Base-by-base conservation (phyloP, 2,797 vertebrate genomes). In the Iguana delicatissima region DNA sequence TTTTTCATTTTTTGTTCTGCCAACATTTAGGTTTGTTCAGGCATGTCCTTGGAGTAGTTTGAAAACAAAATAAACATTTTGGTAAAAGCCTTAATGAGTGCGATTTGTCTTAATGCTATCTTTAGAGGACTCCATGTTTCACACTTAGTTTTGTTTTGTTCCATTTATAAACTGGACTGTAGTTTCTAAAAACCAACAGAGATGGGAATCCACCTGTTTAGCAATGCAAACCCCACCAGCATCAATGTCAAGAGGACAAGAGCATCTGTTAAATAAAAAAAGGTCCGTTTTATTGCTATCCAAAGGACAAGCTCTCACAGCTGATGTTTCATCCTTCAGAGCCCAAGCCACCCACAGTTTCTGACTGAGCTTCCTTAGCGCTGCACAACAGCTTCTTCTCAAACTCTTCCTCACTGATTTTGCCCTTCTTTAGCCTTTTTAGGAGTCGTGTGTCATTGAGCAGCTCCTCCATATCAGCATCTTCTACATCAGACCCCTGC, bases 331-430 rank as follows among this genome's bases (percentile, higher is more conserved):
- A 95, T 4, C 85, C 86, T 88, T 96, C 93, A 8, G 94, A 89
- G 0, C 93, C 86, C 0, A 0, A 0, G 12, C 95, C 93, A 92
- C 76, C 88, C 22, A 1, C 2, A 46, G 80, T 87, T 89, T 85
- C 91, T 50, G 16, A 50, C 67, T 29, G 73, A 8, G 24, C 9
- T 52, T 50, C 74, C 6, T 72, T 93, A 72, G 90, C 74, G 2
- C 87, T 85, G 6, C 93, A 85, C 80, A 96, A 96, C 67, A 99
- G 20, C 85, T 97, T 97, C 91, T 98, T 98, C 92, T 99, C 99
- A 92, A 99, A 99, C 95, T 99, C 99, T 86, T 99, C 98, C 95
- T 98, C 97, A 0, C 96, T 99, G 73, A 99, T 99, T 94, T 98
- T 98, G 2, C 98, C 98, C 92, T 97, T 99, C 95, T 98, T 99